Conservation (phyloP, 2,113 vertebrate species). For the Eudorcas thomsonii region DNA sequence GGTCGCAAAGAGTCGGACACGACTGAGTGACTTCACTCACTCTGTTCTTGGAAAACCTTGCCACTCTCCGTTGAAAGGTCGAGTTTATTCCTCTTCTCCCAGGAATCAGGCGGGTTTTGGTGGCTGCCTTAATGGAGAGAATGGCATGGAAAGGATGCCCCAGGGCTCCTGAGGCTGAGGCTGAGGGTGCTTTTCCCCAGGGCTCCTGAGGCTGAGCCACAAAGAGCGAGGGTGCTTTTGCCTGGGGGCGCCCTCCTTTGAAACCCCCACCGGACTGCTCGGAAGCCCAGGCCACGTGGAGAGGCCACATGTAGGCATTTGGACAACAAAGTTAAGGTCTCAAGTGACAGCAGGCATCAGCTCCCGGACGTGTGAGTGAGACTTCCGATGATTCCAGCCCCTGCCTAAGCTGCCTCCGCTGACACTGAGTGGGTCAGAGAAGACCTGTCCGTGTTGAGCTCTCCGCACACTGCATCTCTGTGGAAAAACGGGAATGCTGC, state of each 20-base stretch:
- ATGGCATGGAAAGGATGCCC: neutral
- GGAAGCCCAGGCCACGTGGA: neutral
- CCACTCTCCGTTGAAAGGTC: neutral
- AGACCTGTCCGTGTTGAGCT: accelerated
- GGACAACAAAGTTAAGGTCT: neutral
- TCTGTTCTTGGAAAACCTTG: neutral
- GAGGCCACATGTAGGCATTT: too few relatives aligned
- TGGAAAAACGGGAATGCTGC: neutral
- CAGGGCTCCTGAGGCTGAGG: too few relatives aligned
- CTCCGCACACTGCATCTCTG: accelerated
- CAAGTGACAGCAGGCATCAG: neutral
- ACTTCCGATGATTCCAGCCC: neutral
- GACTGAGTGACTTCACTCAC: too few relatives aligned
- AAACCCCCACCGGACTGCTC: accelerated
- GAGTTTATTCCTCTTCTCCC: neutral
- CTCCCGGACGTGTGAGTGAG: too few relatives aligned
- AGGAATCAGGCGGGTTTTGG: neutral
- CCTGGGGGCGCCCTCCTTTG: neutral
- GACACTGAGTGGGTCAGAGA: neutral
- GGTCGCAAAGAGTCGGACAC: accelerated
- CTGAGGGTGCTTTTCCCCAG: too few relatives aligned
- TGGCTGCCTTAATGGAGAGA: neutral
- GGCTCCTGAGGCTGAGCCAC: neutral
- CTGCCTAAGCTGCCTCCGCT: neutral
- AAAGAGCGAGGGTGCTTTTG: neutral